Percentiles rank a stretch among this genome's conserved stretches.
Conservation (phyloP, 2,797 vertebrate species). For the Oreochromis grahami region DNA sequence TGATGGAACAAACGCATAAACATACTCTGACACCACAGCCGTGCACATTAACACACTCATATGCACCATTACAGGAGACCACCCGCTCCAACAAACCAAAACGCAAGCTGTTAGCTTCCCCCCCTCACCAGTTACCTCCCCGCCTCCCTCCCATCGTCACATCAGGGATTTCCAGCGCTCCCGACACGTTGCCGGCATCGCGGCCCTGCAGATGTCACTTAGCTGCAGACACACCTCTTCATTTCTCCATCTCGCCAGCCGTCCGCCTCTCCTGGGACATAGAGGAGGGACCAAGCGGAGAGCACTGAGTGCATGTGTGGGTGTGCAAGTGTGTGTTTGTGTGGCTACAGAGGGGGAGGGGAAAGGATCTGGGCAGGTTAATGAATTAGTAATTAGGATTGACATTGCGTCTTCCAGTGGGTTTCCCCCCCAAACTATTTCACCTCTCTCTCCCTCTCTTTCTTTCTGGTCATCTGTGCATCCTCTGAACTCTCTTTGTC, state of each 20-base stretch:
- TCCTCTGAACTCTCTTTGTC: slow-evolving; percentile 56
- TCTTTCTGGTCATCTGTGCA: slow-evolving; percentile 34
- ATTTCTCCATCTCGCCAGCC: slow-evolving; percentile 52
- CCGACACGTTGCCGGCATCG: slow-evolving; percentile 57
- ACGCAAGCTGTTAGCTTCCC: slow-evolving; percentile 43
- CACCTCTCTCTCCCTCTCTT: neutral
- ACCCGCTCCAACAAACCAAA: slow-evolving; percentile 38
- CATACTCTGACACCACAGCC: slow-evolving; percentile 15
- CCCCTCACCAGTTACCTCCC: slow-evolving; percentile 14
- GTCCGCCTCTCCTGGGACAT: slow-evolving; percentile 56
- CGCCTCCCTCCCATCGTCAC: slow-evolving; percentile 48
- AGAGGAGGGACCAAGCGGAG: slow-evolving; percentile 27
- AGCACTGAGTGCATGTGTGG: slow-evolving; percentile 14
- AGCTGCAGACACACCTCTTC: slow-evolving; percentile 57
- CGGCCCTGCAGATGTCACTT: slow-evolving; percentile 66
- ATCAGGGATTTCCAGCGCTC: slow-evolving; percentile 58
- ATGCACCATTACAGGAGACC: slow-evolving; percentile 38
- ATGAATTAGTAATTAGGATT: slow-evolving; percentile 83
- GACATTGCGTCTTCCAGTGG: slow-evolving; percentile 67
- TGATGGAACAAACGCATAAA: neutral
- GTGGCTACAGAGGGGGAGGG: slow-evolving; percentile 16
- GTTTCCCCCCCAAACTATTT: slow-evolving; percentile 45
- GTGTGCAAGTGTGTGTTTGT: slow-evolving; percentile 4
- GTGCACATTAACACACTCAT: slow-evolving; percentile 42
- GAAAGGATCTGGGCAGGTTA: slow-evolving; percentile 61